Evolutionary conservation across 2,888 invertebrate genomes (phyloP).

Genomic region (Harpalus rubripes): DNA sequence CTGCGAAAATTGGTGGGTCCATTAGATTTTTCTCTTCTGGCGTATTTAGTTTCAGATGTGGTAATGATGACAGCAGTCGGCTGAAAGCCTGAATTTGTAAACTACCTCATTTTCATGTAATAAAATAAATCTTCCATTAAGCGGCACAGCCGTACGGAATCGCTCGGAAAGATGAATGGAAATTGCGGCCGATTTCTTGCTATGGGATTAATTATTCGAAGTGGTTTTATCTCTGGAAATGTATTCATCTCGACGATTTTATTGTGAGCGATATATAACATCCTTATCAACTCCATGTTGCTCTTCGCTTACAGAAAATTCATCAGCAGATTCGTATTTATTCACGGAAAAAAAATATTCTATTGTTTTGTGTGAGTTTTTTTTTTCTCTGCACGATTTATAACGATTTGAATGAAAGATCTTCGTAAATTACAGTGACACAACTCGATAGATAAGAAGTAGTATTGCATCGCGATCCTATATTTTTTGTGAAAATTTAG

Average conservation of each 20-base stretch:
- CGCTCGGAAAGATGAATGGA: conserved; percentile 41
- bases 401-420: too few species aligned
- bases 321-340: too few species aligned
- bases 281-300: too few species aligned
- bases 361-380: too few species aligned
- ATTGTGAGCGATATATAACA: conserved; percentile 10
- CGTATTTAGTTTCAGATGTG: conserved; percentile 46
- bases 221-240: conserved; percentile 41
- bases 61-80: conserved; percentile 30
- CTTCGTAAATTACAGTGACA: too few species aligned
- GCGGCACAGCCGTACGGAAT: conserved; percentile 2
- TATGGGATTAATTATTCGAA: conserved; percentile 52
- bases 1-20: neutral
- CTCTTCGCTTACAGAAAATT: too few species aligned
- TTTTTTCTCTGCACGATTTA: too few species aligned
- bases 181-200: conserved; percentile 54
- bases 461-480: too few species aligned
- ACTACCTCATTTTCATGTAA: conserved; percentile 57
- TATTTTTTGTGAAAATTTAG: too few species aligned
- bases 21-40: neutral
- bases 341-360: too few species aligned
- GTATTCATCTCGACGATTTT: conserved; percentile 8
- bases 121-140: conserved; percentile 57
- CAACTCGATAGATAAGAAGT: too few species aligned
- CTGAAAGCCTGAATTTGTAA: conserved; percentile 47